A percentile compares a stretch with the other conserved stretches of the same genome.
Evolutionary conservation across 2,113 vertebrate genomes (phyloP).

Genomic region (Pygoscelis antarcticus): DNA sequence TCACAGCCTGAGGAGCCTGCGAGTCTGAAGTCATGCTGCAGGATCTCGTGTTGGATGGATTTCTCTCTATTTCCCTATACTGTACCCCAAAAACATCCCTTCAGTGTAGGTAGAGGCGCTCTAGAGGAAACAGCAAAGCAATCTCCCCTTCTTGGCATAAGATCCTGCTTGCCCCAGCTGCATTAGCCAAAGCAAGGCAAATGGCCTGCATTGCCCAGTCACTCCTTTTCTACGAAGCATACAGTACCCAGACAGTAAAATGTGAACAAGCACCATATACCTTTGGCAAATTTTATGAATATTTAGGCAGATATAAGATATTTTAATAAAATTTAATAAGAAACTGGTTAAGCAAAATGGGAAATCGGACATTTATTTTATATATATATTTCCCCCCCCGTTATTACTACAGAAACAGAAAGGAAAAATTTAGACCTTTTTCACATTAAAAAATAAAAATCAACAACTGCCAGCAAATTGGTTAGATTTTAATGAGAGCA

Average conservation of each 20-base stretch:
- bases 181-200: background rate
- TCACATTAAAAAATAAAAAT: background rate
- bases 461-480: background rate
- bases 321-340: background rate
- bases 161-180: background rate
- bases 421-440: background rate
- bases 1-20: background rate
- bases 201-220: rapidly evolving
- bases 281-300: background rate
- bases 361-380: background rate
- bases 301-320: background rate
- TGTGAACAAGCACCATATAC: background rate
- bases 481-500: background rate
- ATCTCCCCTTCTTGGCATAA: background rate
- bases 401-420: background rate
- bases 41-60: background rate
- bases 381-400: rapidly evolving
- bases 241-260: background rate
- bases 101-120: background rate
- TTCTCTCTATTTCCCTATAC: background rate
- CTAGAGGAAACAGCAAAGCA: background rate
- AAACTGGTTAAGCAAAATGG: background rate
- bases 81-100: background rate
- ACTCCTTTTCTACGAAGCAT: background rate
- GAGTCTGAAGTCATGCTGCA: background rate